phyloP scores from a whole-genome alignment of 2,113 vertebrate species.

The Strix uralensis region DNA sequence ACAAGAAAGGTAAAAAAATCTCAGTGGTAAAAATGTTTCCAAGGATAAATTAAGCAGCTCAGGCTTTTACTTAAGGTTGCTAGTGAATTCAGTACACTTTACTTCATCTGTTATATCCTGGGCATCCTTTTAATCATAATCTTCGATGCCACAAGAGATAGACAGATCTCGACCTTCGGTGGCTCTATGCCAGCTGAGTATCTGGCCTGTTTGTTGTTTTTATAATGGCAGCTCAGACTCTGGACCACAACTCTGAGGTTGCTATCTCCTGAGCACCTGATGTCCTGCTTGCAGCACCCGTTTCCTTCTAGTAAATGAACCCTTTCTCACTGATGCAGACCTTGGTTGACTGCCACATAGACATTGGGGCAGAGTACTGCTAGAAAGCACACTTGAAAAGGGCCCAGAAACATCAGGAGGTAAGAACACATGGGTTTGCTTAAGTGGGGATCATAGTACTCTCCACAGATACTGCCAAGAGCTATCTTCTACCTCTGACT shows the following conservation, averaged over 20 bases:
- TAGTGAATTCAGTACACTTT: not conserved
- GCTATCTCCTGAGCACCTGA: not conserved
- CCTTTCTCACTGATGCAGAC: not conserved
- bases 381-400: not conserved
- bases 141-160: not conserved
- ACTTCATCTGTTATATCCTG: not conserved
- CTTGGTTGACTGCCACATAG: not conserved
- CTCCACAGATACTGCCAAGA: not conserved
- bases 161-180: not conserved
- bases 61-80: not conserved
- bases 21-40: not conserved
- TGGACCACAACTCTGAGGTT: not conserved
- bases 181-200: not conserved
- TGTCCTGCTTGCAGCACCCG: not conserved
- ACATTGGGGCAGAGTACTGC: not conserved
- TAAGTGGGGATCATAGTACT: not conserved
- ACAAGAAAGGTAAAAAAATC: conserved; percentile 27
- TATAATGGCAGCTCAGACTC: not conserved
- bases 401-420: not conserved
- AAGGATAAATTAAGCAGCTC: not conserved
- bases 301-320: not conserved
- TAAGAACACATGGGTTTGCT: not conserved
- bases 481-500: conserved; percentile 14
- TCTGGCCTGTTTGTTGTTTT: not conserved
- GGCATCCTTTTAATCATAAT: not conserved